Conservation (phyloP, 2,113 vertebrate species). For the Oceanodroma tethys region DNA sequence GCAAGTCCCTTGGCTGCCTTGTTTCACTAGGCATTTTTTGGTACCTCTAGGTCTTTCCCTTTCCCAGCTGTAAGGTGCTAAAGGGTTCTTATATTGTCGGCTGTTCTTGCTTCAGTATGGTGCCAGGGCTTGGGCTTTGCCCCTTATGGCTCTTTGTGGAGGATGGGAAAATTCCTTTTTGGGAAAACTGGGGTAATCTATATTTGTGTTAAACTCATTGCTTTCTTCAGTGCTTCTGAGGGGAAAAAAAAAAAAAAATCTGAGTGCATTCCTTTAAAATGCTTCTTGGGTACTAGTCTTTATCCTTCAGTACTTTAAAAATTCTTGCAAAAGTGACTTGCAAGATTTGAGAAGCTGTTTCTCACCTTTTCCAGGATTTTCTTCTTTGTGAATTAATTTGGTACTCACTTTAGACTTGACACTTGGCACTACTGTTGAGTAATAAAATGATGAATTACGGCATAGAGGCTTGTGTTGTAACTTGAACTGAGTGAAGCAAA, state of each 20-base stretch:
- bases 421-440: background rate
- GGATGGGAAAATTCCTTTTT: background rate
- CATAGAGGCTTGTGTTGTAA: background rate
- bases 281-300: background rate
- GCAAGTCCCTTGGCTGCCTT: background rate
- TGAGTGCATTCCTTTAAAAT: background rate
- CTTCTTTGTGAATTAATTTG: background rate
- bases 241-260: background rate
- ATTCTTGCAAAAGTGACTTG: background rate
- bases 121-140: background rate
- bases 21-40: background rate
- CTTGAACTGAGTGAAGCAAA: background rate
- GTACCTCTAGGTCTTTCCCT: background rate
- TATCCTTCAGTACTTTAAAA: background rate
- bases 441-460: background rate
- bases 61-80: background rate
- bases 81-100: background rate
- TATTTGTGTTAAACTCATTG: background rate
- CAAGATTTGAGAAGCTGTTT: background rate
- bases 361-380: background rate
- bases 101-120: background rate
- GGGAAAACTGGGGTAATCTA: background rate
- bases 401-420: background rate
- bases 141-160: background rate
- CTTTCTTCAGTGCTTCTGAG: background rate